Conservation (phyloP, 2,797 vertebrate genomes). For the Hoplostethus mediterraneus region DNA sequence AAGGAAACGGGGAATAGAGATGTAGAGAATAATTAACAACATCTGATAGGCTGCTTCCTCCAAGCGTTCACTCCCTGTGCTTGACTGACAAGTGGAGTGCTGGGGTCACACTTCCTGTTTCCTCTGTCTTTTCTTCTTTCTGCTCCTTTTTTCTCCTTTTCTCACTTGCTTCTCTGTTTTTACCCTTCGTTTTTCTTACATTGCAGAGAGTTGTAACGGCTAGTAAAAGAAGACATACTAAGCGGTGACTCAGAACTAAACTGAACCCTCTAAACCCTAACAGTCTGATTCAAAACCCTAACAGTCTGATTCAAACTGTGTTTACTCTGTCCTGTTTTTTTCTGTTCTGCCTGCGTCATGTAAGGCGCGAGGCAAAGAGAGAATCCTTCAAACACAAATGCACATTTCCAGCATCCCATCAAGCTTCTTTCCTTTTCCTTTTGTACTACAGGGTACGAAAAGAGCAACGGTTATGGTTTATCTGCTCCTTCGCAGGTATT, state of each 20-base stretch:
- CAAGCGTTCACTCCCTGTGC: conserved; percentile 39
- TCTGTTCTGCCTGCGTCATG: not conserved
- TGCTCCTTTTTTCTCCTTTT: conserved; percentile 3
- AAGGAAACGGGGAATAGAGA: conserved; percentile 25
- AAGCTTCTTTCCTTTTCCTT: conserved; percentile 40
- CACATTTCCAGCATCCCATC: conserved; percentile 27
- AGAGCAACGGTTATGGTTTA: conserved; percentile 54
- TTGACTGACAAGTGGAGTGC: conserved; percentile 64
- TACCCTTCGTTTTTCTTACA: conserved; percentile 21
- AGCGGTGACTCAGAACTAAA: not conserved
- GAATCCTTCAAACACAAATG: conserved; percentile 54
- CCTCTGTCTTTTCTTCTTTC: conserved; percentile 19
- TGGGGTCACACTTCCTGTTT: conserved; percentile 45
- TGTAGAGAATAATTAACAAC: conserved; percentile 67
- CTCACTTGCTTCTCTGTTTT: conserved; percentile 5
- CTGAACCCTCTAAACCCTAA: conserved; percentile 13
- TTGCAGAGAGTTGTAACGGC: conserved; percentile 14
- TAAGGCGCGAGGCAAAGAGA: conserved; percentile 26
- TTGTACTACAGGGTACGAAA: conserved; percentile 53
- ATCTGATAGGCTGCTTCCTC: conserved; percentile 52
- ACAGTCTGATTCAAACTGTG: conserved; percentile 39
- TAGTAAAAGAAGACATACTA: conserved; percentile 28
- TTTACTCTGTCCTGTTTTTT: conserved; percentile 44
- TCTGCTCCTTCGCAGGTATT: conserved; percentile 70
- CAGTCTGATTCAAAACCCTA: conserved; percentile 33